Base-by-base conservation (phyloP, 2,888 invertebrate genomes). In the Cinara cedri region DNA sequence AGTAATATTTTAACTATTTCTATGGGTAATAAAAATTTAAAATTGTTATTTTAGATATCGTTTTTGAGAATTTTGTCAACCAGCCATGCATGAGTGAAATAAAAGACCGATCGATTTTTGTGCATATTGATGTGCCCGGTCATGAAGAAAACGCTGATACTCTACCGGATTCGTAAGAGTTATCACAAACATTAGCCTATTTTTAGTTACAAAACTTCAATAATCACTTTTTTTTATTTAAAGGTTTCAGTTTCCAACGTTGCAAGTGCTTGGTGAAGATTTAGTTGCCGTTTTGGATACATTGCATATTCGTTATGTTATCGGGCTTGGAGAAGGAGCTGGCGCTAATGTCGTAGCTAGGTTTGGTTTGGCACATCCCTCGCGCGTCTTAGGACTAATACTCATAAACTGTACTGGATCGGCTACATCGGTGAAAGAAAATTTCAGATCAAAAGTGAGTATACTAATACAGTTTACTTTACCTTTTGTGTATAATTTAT, bases 321-420 rank as follows among this genome's bases (percentile, higher is more conserved):
- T 95, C 72, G 93, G 94, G 0, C 87, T 95, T 70, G 95, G 95
- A 2, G 95, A 95, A 85, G 95, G 95, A 2, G 95, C 94, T 2
- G 95, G 95, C 0, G 95, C 95, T 81, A 95, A 95, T 86, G 91
- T 94, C 71, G 87, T 94, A 76, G 93, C 94, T 3, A 89, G 95
- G 82, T 95, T 94, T 85, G 95, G 94, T 82, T 88, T 95, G 84
- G 92, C 92, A 21, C 92, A 94, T 86, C 92, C 94, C 0, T 89
- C 91, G 24, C 88, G 94, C 62, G 90, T 91, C 66, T 88, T 94
- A 82, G 95, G 95, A 44, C 89, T 95, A 55, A 90, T 94, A 84
- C 88, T 96, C 82, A 92, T 96, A 84, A 95, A 96, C 88, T 93
- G 93, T 85, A 95, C 95, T 0, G 93, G 92, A 34, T 93, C 94